Evolutionary conservation across 2,113 vertebrate species (phyloP).

Genomic region (Cololabis saira): DNA sequence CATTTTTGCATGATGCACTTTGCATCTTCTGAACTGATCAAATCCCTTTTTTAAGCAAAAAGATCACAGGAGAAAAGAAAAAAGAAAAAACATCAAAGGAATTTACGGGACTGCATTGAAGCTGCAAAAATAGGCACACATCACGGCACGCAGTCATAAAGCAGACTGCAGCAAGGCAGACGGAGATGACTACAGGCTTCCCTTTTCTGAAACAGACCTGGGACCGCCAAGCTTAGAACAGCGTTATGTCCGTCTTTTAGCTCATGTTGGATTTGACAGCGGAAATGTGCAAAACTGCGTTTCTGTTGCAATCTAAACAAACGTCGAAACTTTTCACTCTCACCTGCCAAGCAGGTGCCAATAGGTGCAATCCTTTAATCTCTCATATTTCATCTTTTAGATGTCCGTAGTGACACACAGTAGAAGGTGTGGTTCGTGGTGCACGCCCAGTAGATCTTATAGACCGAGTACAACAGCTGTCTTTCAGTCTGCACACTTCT

Average conservation of each 20-base stretch:
- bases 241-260: slow-evolving; percentile 15
- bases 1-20: neutral
- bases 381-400: slow-evolving; percentile 24
- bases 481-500: slow-evolving; percentile 8
- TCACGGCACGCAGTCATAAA: slow-evolving; percentile 54
- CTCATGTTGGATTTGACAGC: slow-evolving; percentile 7
- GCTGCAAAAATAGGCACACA: slow-evolving; percentile 60
- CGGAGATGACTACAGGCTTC: slow-evolving; percentile 22
- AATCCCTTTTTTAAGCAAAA: slow-evolving; percentile 10
- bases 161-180: slow-evolving; percentile 63
- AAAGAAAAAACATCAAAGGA: slow-evolving; percentile 17
- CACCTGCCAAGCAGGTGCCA: slow-evolving; percentile 4
- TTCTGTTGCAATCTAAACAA: neutral
- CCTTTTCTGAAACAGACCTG: slow-evolving; percentile 41
- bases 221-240: slow-evolving; percentile 59
- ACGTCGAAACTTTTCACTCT: slow-evolving; percentile 5
- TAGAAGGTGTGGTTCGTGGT: neutral
- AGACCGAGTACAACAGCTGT: slow-evolving; percentile 15
- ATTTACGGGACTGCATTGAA: slow-evolving; percentile 36
- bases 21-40: slow-evolving; percentile 15
- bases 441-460: slow-evolving; percentile 8
- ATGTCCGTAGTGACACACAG: neutral
- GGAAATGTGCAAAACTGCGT: slow-evolving; percentile 3
- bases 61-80: neutral
- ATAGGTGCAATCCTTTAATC: neutral